These are phyloP conservation scores for Crematogaster levior DNA, from an alignment of 2,888 invertebrate genomes.

Conservation along the genomic window DNA sequence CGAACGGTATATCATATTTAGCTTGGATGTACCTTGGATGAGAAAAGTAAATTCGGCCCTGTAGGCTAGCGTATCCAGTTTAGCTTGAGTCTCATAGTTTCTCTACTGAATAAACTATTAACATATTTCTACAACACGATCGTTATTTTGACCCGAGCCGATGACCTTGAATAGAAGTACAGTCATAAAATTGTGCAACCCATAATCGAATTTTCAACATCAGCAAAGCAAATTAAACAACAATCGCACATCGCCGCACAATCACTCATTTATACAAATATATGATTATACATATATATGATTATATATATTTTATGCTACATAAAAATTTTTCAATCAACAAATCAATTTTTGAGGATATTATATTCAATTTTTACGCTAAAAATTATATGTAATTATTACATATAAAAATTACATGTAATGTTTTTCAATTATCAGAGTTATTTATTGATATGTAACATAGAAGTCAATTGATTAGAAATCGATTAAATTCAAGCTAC, in stretches of 20 bases:
- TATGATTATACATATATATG: neutral
- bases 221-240: neutral
- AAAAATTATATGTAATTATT: too few species aligned
- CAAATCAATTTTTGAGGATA: neutral
- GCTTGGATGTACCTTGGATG: neutral
- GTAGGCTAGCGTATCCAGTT: neutral
- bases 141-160: neutral
- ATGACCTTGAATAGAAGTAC: neutral
- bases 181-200: neutral
- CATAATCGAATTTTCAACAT: neutral
- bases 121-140: conserved; percentile 20
- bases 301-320: too few species aligned
- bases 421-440: neutral
- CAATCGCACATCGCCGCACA: too few species aligned
- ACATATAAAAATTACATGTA: too few species aligned
- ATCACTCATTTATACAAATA: neutral
- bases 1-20: neutral
- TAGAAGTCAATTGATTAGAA: neutral
- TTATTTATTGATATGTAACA: neutral
- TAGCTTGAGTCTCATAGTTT: conserved; percentile 26
- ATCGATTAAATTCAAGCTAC: neutral
- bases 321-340: neutral
- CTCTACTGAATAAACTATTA: conserved; percentile 5
- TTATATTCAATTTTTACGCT: neutral
- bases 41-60: conserved; percentile 22